Conservation (phyloP, 92 coral and sea anemone genomes). For the Zoanthus solanderi region DNA sequence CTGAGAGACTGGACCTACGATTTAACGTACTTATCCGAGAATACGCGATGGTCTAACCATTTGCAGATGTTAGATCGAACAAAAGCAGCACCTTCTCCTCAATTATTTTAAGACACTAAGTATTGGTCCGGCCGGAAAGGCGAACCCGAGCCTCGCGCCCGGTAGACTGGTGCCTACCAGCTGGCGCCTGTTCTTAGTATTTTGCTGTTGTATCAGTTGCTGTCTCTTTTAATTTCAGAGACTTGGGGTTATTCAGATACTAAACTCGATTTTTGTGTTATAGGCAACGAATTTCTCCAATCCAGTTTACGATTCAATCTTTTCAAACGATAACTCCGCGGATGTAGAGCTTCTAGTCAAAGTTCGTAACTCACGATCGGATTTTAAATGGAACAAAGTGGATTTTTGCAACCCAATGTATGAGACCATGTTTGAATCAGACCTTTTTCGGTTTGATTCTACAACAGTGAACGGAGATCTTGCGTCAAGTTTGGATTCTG, state of each 20-base stretch:
- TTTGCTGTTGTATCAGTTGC: too few relatives aligned
- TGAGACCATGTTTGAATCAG: constrained; percentile 76
- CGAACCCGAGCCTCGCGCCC: too few relatives aligned
- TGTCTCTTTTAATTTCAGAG: too few relatives aligned
- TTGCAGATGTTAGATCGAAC: too few relatives aligned
- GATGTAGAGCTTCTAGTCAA: constrained; percentile 74
- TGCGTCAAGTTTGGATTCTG: constrained; percentile 28
- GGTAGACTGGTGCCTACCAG: too few relatives aligned
- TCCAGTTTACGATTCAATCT: constrained; percentile 94
- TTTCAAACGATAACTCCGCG: constrained; percentile 64
- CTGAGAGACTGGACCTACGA: too few relatives aligned
- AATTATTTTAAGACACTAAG: too few relatives aligned
- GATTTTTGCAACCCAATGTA: constrained; percentile 97
- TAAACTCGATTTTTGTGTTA: constrained; percentile 2
- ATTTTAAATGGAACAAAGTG: constrained; percentile 82
- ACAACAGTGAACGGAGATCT: constrained; percentile 36
- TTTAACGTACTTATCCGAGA: too few relatives aligned
- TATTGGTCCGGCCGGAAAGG: too few relatives aligned
- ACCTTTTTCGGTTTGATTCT: constrained; percentile 35
- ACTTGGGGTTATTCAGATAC: not conserved
- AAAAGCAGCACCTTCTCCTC: too few relatives aligned
- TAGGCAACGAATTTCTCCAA: constrained; percentile 93
- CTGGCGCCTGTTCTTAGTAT: too few relatives aligned
- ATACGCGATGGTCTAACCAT: too few relatives aligned
- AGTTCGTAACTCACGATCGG: constrained; percentile 70